phyloP scores from a whole-genome alignment of 2,113 vertebrate species.

The Macquaria ambigua region DNA sequence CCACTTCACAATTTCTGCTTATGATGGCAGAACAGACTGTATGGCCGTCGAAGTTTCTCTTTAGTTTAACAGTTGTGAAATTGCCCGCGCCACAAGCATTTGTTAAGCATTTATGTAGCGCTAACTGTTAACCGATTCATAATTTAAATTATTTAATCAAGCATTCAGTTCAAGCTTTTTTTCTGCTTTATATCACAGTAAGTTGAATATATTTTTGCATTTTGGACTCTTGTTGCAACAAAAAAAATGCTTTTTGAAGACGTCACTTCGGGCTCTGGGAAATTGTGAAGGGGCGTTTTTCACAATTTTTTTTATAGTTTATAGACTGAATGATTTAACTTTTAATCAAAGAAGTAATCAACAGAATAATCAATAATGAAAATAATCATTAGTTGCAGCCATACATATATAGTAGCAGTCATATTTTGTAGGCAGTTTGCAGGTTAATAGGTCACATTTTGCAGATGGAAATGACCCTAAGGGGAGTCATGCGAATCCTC shows the following conservation, averaged over 20 bases:
- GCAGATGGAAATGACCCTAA: background rate
- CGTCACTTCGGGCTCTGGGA: background rate
- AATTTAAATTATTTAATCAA: background rate
- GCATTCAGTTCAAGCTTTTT: background rate
- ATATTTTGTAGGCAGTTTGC: background rate
- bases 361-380: background rate
- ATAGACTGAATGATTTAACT: background rate
- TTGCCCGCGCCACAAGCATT: background rate
- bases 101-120: background rate
- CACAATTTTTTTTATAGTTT: background rate
- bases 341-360: background rate
- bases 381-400: background rate
- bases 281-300: background rate
- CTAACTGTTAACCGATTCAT: background rate
- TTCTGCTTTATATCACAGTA: background rate
- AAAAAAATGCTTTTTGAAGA: background rate
- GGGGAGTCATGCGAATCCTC: background rate
- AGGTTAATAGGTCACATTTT: background rate
- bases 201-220: background rate
- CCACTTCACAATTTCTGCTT: conserved; percentile 41
- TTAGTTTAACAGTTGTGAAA: conserved; percentile 24
- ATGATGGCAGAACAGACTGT: conserved; percentile 25
- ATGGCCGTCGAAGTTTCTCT: background rate
- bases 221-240: background rate
- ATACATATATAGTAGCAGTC: background rate